phyloP scores from a whole-genome alignment of 2,113 vertebrate species.

The Osmerus mordax region DNA sequence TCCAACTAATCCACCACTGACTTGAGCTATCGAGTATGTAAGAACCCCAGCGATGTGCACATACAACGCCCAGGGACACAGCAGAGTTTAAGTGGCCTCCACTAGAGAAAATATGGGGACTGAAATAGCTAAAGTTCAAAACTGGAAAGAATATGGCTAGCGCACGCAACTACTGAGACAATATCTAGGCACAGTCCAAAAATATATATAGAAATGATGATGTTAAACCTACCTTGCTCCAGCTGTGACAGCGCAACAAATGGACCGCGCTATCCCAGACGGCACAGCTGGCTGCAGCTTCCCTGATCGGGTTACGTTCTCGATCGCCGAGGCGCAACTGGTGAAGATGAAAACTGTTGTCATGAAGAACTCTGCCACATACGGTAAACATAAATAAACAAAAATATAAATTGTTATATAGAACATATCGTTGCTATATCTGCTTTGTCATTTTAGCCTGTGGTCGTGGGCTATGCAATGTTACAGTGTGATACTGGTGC shows the following conservation, averaged over 20 bases:
- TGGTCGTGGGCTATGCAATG: no score
- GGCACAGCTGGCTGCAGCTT: constrained; percentile 28
- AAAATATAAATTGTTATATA: no score
- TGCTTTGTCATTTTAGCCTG: no score
- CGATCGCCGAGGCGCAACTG: constrained; percentile 26
- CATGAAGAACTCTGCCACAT: constrained; percentile 20
- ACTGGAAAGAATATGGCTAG: no score
- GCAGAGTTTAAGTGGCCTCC: constrained; percentile 29
- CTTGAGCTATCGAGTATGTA: constrained; percentile 19
- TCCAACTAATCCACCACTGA: constrained; percentile 26
- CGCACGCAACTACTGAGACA: no score
- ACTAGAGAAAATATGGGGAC: constrained; percentile 6
- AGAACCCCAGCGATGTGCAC: constrained; percentile 13
- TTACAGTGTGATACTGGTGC: no score
- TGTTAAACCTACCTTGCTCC: constrained; percentile 15
- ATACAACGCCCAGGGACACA: constrained; percentile 18
- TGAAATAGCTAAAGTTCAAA: no score
- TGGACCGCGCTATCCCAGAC: constrained; percentile 19
- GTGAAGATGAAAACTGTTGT: constrained; percentile 27
- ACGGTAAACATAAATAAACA: background rate
- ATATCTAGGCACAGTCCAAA: background rate
- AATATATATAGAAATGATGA: background rate
- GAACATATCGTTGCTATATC: no score
- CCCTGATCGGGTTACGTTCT: constrained; percentile 8
- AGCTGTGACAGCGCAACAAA: constrained; percentile 16